Percentiles rank a stretch among this genome's conserved stretches.
Conservation (phyloP, 2,888 invertebrate genomes). For the Ectemnius lituratus region DNA sequence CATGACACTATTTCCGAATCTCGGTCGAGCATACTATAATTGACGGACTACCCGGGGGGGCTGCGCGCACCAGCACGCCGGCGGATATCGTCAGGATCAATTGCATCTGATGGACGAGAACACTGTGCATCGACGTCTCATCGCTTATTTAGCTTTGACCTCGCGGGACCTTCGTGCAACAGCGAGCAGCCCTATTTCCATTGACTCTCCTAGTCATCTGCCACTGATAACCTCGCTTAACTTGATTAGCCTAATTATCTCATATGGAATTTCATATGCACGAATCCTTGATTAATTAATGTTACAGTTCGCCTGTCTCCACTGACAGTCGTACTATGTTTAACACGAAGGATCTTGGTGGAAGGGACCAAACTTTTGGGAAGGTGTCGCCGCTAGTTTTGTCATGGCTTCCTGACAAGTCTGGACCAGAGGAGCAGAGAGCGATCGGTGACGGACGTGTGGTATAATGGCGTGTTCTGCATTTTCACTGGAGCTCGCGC, state of each 20-base stretch:
- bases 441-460: not conserved
- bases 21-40: conserved; percentile 9
- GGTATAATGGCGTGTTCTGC: not conserved
- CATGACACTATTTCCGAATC: conserved; percentile 20
- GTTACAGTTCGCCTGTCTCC: too few relatives aligned
- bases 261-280: not conserved
- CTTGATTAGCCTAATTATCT: not conserved
- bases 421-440: not conserved
- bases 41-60: conserved; percentile 18
- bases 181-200: not conserved
- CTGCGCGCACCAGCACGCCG: conserved; percentile 6
- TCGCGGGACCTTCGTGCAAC: conserved; percentile 19
- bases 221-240: not conserved
- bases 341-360: too few relatives aligned
- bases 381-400: too few relatives aligned
- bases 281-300: too few relatives aligned
- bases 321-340: too few relatives aligned
- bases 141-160: conserved; percentile 45
- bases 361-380: too few relatives aligned
- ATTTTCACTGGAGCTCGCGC: not conserved
- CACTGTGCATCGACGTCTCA: conserved; percentile 33
- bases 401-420: too few relatives aligned
- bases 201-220: conserved; percentile 21
- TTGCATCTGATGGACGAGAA: conserved; percentile 11
- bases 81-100: conserved; percentile 5